Conservation (phyloP, 2,888 invertebrate genomes). For the Melanotus villosus region DNA sequence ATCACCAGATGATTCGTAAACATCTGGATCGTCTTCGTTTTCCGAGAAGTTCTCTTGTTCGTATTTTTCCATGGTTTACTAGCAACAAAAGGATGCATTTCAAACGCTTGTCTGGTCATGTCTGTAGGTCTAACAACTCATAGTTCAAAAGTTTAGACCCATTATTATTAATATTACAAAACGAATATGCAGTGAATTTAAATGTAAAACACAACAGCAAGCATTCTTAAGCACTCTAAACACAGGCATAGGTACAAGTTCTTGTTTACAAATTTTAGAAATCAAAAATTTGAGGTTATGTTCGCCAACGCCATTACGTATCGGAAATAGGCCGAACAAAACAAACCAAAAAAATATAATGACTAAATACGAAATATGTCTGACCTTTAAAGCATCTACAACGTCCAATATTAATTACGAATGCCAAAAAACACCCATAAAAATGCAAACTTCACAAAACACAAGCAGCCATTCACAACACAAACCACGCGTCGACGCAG, state of each 20-base stretch:
- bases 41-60: slow-evolving; percentile 57
- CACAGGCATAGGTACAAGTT: no score
- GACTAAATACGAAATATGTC: not conserved
- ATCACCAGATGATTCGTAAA: slow-evolving; percentile 64
- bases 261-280: not conserved
- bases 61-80: slow-evolving; percentile 38
- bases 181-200: no score
- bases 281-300: slow-evolving; percentile 14
- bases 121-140: no score
- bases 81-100: no score
- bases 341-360: not conserved
- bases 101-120: no score
- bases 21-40: slow-evolving; percentile 65
- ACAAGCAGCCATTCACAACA: not conserved
- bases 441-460: slow-evolving; percentile 5
- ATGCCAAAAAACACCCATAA: not conserved
- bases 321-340: not conserved
- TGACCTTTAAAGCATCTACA: not conserved
- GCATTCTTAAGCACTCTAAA: no score
- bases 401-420: not conserved
- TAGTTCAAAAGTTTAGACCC: no score
- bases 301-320: not conserved
- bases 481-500: not conserved
- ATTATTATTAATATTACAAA: no score
- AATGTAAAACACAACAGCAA: no score